Conservation (phyloP, 1,140 invertebrate species). For the Conopomorpha cramerella region DNA sequence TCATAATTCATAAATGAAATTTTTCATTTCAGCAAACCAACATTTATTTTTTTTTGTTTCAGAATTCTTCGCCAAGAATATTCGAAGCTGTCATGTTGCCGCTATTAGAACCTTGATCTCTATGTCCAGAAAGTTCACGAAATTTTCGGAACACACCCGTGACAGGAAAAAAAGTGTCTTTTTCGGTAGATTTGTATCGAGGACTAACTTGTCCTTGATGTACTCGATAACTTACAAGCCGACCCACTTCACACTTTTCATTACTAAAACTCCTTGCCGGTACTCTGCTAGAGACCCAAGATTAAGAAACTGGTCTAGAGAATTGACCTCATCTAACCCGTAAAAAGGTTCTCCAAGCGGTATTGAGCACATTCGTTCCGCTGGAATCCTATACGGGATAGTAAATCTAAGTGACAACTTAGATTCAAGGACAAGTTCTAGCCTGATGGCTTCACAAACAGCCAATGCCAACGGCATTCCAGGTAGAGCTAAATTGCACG, state of each 20-base stretch:
- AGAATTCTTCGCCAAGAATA: too few relatives aligned
- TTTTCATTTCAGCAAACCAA: too few relatives aligned
- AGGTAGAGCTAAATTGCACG: slow-evolving; percentile 36
- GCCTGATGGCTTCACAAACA: slow-evolving; percentile 51
- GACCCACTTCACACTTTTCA: slow-evolving; percentile 45
- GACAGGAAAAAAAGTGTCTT: slow-evolving; percentile 40
- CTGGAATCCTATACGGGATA: too few relatives aligned
- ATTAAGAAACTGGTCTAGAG: slow-evolving; percentile 53
- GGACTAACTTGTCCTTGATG: slow-evolving; percentile 58
- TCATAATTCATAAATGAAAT: too few relatives aligned
- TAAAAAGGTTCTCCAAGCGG: slow-evolving; percentile 19
- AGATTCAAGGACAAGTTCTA: too few relatives aligned
- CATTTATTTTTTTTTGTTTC: slow-evolving; percentile 28
- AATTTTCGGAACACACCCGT: slow-evolving; percentile 21
- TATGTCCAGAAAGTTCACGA: slow-evolving; percentile 36
- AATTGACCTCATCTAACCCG: slow-evolving; percentile 35
- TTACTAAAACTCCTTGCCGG: slow-evolving; percentile 44
- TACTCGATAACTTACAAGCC: slow-evolving; percentile 49
- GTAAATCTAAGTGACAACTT: too few relatives aligned
- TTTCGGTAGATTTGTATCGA: slow-evolving; percentile 46
- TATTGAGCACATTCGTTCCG: too few relatives aligned
- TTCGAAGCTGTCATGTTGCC: too few relatives aligned
- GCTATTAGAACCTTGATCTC: too few relatives aligned
- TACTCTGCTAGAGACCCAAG: slow-evolving; percentile 53
- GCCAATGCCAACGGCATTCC: slow-evolving; percentile 40